Evolutionary conservation across 2,113 vertebrate species (phyloP), one percentile per base, ranked within the genome.

Genomic region (Xenopus laevis): DNA sequence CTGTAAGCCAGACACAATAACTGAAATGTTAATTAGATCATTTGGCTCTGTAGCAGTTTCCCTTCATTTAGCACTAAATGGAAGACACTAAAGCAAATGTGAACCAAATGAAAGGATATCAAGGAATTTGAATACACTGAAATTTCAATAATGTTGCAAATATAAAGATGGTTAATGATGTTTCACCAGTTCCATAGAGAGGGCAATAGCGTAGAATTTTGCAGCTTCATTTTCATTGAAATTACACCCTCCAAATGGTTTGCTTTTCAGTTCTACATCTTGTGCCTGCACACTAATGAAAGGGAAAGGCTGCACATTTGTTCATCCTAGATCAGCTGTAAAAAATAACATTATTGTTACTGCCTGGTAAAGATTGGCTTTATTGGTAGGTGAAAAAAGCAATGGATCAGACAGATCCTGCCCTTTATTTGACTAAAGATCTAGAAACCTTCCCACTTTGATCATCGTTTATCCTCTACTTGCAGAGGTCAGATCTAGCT

Each of bases 1-100:
- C 74, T 77, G 74, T 17, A 44, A 77, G 47, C 66, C 74, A 77
- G 74, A 59, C 69, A 66, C 63, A 70, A 77, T 77, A 77, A 57
- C 74, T 64, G 74, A 58, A 10, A 77, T 70, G 67, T 66, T 69
- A 76, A 77, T 77, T 70, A 77, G 60, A 77, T 77, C 66, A 55
- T 77, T 77, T 77, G 74, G 67, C 60, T 76, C 47, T 64, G 74
- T 77, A 64, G 74, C 57, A 27, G 74, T 77, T 77, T 77, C 70
- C 74, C 74, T 64, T 64, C 74, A 77, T 77, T 77, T 70, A 77
- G 74, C 74, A 64, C 67, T 77, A 77, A 77, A 77, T 70, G 74
- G 67, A 44, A 77, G 74, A 77, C 66, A 77, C 66, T 77, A 77
- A 77, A 77, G 59, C 67, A 77, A 70, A 76, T 64, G 74, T 12